Base-by-base conservation (phyloP, 2,797 vertebrate species). In the Austrolebias charrua region DNA sequence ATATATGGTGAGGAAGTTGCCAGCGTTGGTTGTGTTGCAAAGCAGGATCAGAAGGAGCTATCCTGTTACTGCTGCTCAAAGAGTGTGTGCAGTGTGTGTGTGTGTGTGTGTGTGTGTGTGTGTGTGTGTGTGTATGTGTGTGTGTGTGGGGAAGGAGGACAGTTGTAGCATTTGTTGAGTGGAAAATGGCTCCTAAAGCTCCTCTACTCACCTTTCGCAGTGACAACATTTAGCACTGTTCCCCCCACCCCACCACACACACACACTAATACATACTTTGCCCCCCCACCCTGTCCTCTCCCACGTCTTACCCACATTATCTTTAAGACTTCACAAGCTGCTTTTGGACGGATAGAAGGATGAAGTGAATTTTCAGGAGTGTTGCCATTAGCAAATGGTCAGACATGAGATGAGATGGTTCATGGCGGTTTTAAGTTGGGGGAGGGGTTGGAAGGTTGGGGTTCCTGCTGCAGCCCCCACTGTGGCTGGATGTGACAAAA, bases 401-500 rank as follows among this genome's bases (percentile, higher is more conserved):
- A 87, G 86, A 86, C 77, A 78, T 87, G 78, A 80, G 59, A 63
- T 62, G 81, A 83, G 87, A 83, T 80, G 18, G 65, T 33, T 54
- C 67, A 42, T 28, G 43, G 62, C 31, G 46, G 62, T 2, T 70
- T 42, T 19, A 51, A 28, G 15, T 49, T 16, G 24, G 43, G 40
- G 11, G 19, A 38, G 40, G 11, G 19, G 3, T 33, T 29, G 42
- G 16, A 11, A 15, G 33, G 29, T 50, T 43, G 47, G 47, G 67
- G 66, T 76, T 65, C 57, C 65, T 13, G 24, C 46, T 70, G 48
- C 56, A 33, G 78, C 68, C 71, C 83, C 79, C 83, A 79, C 73
- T 79, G 76, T 11, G 73, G 78, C 63, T 58, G 88, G 89, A 94
- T 94, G 92, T 92, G 92, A 94, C 92, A 96, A 94, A 95, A 95